These are phyloP conservation scores for Cygnus olor DNA, from an alignment of 2,797 vertebrate species.

Conservation along the genomic window DNA sequence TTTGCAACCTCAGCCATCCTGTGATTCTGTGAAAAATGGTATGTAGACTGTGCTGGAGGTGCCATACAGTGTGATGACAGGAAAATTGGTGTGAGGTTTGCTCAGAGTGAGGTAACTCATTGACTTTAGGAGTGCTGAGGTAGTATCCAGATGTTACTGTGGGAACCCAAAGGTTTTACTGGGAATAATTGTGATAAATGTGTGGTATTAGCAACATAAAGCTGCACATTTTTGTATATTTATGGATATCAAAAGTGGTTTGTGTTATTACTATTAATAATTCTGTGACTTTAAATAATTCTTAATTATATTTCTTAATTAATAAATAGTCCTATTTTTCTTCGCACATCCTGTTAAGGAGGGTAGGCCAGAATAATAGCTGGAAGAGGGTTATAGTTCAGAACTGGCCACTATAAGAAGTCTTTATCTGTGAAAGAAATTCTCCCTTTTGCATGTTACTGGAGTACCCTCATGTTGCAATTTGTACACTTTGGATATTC, in stretches of 20 bases:
- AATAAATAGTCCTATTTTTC: background rate
- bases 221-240: background rate
- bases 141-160: background rate
- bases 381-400: background rate
- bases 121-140: background rate
- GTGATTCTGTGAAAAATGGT: background rate
- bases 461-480: background rate
- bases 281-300: background rate
- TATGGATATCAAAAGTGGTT: background rate
- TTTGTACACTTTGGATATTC: background rate
- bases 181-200: background rate
- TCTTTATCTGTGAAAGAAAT: background rate
- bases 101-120: background rate
- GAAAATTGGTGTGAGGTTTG: background rate
- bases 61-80: background rate
- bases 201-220: background rate
- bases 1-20: background rate
- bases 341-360: background rate
- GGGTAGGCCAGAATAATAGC: background rate
- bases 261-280: background rate
- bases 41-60: background rate
- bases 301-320: background rate
- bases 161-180: background rate
- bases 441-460: fast-evolving
- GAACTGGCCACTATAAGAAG: background rate